Base-by-base conservation (phyloP, 1,140 invertebrate genomes). In the Tetramorium simillimum region DNA sequence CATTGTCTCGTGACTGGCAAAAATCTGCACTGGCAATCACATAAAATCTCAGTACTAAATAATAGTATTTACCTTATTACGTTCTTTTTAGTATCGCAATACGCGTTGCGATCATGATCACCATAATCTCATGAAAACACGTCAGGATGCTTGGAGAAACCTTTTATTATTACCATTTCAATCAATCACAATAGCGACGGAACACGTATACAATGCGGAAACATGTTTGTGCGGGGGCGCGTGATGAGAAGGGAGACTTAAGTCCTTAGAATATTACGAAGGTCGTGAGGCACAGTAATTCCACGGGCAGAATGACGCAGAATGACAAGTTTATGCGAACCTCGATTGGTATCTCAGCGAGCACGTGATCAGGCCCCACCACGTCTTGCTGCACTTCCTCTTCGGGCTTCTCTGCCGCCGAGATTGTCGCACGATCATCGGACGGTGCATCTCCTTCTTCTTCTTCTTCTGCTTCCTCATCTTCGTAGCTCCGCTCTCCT, bases 271-370 rank as follows among this genome's bases (percentile, higher is more conserved):
- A 86, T 90, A 92, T 92, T 84, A 92, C 81, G 77, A 87, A 92
- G 82, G 90, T 91, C 87, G 85, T 86, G 85, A 91, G 78, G 78
- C 87, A 88, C 77, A 85, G 90, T 76, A 89, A 91, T 88, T 90
- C 86, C 62, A 85, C 60, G 51, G 86, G 85, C 51, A 89, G 67
- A 76, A 90, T 58, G 72, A 92, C 69, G 56, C 81, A 77, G 80
- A 84, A 91, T 82, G 91, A 92, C 90, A 92, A 86, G 90, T 92
- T 91, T 91, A 89, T 88, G 90, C 89, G 78, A 90, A 92, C 92
- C 92, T 91, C 92, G 63, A 51, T 51, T 60, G 90, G 86, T 86
- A 92, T 88, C 69, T 92, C 90, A 69, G 65, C 69, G 56, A 90
- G 72, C 80, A 87, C 86, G 87, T 90, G 88, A 88, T 91, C 87